Conservation (phyloP, 2,113 vertebrate genomes). For the Sciurus niger region DNA sequence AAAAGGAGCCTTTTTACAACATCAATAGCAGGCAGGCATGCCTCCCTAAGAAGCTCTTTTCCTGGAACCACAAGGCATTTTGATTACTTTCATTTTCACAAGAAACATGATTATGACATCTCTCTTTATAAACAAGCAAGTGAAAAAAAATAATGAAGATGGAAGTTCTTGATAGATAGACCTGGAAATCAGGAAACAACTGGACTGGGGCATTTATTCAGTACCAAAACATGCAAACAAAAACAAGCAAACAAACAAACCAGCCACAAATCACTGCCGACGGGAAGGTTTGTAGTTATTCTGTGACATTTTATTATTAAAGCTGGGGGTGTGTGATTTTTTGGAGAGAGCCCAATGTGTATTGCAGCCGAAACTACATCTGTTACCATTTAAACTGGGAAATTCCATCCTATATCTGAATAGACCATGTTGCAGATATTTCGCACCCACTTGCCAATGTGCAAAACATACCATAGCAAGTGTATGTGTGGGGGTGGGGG, state of each 20-base stretch:
- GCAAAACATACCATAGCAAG: conserved; percentile 73
- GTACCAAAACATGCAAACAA: conserved; percentile 61
- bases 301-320: conserved; percentile 79
- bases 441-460: conserved; percentile 79
- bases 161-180: conserved; percentile 71
- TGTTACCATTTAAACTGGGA: conserved; percentile 76
- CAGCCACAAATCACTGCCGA: not conserved
- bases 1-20: conserved; percentile 89
- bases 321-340: conserved; percentile 42
- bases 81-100: conserved; percentile 85
- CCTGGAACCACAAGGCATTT: conserved; percentile 86
- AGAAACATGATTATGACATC: conserved; percentile 84
- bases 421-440: conserved; percentile 80
- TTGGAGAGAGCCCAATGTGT: conserved; percentile 79
- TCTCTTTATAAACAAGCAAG: conserved; percentile 81
- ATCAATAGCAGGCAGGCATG: conserved; percentile 85
- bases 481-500: not conserved
- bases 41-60: conserved; percentile 85
- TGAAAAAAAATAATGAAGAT: conserved; percentile 72
- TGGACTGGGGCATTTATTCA: conserved; percentile 18
- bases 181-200: conserved; percentile 61
- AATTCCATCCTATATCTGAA: conserved; percentile 73
- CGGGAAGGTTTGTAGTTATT: conserved; percentile 52
- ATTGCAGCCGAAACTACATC: conserved; percentile 81
- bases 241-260: conserved; percentile 38